Conservation (phyloP, 2,113 vertebrate genomes). For the Antechinus flavipes region DNA sequence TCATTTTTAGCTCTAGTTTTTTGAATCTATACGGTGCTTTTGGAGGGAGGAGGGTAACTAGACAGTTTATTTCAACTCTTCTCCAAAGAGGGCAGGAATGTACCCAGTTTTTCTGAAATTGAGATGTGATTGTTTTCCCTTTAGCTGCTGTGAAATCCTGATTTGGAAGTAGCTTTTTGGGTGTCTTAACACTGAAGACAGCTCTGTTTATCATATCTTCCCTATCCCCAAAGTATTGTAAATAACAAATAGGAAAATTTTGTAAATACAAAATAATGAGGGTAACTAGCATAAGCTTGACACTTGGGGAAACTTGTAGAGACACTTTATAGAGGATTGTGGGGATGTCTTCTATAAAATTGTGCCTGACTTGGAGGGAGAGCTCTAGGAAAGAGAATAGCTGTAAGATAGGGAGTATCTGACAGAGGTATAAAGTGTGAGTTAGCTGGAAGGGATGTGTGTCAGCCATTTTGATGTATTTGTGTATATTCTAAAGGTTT, state of each 20-base stretch:
- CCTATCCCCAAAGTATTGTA: background rate
- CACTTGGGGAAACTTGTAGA: background rate
- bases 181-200: background rate
- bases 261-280: background rate
- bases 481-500: slow-evolving; percentile 11
- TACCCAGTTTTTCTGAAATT: background rate
- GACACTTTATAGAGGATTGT: background rate
- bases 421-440: background rate
- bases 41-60: background rate
- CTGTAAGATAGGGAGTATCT: background rate
- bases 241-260: background rate
- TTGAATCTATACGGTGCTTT: background rate
- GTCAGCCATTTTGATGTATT: slow-evolving; percentile 5
- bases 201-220: background rate
- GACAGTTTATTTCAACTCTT: background rate
- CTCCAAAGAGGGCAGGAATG: background rate
- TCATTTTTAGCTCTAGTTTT: background rate
- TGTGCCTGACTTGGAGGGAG: background rate
- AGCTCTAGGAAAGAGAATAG: background rate
- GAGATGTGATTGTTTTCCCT: background rate
- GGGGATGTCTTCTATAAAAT: background rate
- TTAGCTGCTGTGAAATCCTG: background rate
- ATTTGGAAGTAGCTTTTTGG: background rate
- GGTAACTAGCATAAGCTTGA: background rate
- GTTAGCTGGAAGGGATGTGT: background rate